phyloP scores from a whole-genome alignment of 2,797 vertebrate species.

The Taeniopygia guttata region DNA sequence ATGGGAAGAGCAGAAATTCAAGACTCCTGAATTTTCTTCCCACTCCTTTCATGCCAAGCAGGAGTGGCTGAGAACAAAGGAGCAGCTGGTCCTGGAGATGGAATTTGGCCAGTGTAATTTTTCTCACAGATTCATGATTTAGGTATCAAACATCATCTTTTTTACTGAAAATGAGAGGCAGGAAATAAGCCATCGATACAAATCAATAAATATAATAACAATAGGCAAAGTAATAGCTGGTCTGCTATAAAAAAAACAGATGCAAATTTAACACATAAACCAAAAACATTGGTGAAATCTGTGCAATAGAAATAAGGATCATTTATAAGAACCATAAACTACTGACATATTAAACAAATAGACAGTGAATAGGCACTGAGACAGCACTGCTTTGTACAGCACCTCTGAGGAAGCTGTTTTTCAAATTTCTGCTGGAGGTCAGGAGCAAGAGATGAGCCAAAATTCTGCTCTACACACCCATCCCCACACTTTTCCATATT shows the following conservation, averaged over 20 bases:
- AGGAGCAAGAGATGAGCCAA: neutral
- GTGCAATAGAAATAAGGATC: neutral
- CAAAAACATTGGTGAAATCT: neutral
- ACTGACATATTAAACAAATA: neutral
- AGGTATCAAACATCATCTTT: neutral
- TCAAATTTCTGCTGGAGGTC: neutral
- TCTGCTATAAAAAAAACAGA: neutral
- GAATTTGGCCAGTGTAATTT: neutral
- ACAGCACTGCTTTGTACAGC: neutral
- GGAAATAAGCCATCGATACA: neutral
- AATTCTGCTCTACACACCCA: neutral
- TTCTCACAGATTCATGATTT: neutral
- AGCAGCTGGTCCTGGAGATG: neutral
- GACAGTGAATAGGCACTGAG: neutral
- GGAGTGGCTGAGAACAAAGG: neutral
- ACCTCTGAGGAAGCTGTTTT: neutral
- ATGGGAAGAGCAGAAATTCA: neutral
- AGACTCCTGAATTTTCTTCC: neutral
- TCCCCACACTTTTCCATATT: neutral
- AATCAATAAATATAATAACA: neutral
- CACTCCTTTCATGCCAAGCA: neutral
- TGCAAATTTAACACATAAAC: neutral
- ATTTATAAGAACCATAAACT: neutral
- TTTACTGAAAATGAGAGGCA: neutral
- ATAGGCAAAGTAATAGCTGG: neutral